Percentiles rank a stretch among this genome's conserved stretches.
Evolutionary conservation across 2,888 invertebrate genomes (phyloP).

Genomic region (Enchytraeus crypticus): DNA sequence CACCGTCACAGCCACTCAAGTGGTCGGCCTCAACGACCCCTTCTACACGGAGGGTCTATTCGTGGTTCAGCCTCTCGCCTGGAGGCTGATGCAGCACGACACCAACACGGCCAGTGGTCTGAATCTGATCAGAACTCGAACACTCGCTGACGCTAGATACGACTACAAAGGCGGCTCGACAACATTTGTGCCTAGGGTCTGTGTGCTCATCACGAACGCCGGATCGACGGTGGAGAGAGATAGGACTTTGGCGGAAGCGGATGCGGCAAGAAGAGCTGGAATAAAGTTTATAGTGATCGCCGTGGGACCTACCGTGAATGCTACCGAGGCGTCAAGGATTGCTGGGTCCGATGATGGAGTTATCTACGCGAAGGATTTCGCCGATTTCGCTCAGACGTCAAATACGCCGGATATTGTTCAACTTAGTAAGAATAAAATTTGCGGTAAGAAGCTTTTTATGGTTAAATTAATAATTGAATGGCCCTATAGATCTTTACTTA

Average conservation of each 20-base stretch:
- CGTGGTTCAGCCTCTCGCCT: not conserved
- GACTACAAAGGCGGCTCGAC: no score
- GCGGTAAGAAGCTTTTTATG: no score
- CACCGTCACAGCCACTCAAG: not conserved
- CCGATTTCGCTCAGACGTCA: not conserved
- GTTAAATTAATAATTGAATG: no score
- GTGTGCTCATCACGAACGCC: not conserved
- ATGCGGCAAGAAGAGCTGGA: not conserved
- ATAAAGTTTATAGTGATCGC: not conserved
- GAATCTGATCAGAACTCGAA: not conserved
- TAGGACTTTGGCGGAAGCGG: not conserved
- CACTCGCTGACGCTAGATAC: not conserved
- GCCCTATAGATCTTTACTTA: no score
- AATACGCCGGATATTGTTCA: not conserved
- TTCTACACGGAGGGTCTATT: not conserved
- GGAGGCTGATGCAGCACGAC: no score
- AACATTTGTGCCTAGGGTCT: not conserved
- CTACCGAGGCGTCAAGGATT: not conserved
- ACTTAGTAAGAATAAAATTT: not conserved
- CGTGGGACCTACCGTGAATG: not conserved
- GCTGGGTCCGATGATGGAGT: constrained; percentile 1
- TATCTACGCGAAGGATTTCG: not conserved
- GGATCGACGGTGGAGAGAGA: not conserved
- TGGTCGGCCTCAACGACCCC: not conserved
- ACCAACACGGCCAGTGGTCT: not conserved